Conservation (phyloP, 2,888 invertebrate species). For the Tuta absoluta region DNA sequence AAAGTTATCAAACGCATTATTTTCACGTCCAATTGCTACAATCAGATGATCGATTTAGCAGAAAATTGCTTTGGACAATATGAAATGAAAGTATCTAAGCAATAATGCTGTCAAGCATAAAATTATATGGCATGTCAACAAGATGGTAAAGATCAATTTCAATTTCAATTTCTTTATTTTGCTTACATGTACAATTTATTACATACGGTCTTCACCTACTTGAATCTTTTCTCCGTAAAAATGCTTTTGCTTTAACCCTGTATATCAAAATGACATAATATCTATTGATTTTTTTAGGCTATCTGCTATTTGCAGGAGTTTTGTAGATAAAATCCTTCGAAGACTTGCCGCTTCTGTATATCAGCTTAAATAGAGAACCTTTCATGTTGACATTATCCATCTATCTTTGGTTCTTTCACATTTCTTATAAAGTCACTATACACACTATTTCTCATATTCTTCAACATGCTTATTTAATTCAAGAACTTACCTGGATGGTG, state of each 20-base stretch:
- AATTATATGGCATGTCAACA: conserved; percentile 13
- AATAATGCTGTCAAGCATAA: conserved; percentile 15
- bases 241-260: background rate
- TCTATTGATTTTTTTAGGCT: no score
- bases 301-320: no score
- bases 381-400: background rate
- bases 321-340: no score
- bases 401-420: background rate
- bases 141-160: background rate
- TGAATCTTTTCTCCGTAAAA: background rate
- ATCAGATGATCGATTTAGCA: conserved; percentile 15
- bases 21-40: background rate
- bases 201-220: no score
- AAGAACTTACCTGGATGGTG: conserved; percentile 85
- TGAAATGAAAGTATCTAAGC: conserved; percentile 14
- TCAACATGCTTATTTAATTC: background rate
- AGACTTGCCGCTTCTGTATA: no score
- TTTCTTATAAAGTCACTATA: background rate
- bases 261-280: no score
- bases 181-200: no score
- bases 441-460: no score
- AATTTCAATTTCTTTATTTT: no score
- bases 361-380: background rate
- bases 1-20: background rate
- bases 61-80: conserved; percentile 14